A percentile compares a stretch with the other conserved stretches of the same genome.
These are phyloP conservation scores for Podocnemis expansa DNA, from an alignment of 2,113 vertebrate genomes.

Conservation along the genomic window DNA sequence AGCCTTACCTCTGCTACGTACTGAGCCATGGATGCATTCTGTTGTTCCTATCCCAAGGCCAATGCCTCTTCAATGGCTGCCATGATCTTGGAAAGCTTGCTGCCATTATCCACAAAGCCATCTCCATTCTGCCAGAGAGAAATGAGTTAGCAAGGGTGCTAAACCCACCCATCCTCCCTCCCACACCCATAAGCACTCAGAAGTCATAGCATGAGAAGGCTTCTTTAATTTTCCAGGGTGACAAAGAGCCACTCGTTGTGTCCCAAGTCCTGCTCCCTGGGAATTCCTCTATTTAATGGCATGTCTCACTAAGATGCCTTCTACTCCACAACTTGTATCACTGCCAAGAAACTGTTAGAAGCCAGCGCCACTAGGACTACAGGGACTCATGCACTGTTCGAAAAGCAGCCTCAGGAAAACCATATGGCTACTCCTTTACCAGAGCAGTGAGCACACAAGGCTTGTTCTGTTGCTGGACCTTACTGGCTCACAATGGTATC, in stretches of 20 bases:
- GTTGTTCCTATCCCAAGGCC: neutral
- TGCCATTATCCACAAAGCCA: slow-evolving; percentile 64
- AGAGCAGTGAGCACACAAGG: neutral
- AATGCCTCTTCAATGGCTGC: slow-evolving; percentile 59
- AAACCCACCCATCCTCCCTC: neutral
- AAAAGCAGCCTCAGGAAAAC: neutral
- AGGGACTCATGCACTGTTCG: neutral
- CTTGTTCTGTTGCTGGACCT: neutral
- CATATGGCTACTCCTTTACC: neutral
- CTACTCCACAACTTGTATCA: neutral
- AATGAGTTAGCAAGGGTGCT: neutral
- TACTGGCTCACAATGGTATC: neutral
- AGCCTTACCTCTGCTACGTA: slow-evolving; percentile 49
- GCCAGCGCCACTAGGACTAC: neutral
- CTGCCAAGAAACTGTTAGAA: neutral
- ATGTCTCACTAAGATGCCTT: neutral
- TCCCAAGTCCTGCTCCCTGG: neutral
- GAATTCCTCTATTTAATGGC: neutral
- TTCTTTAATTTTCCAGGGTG: neutral
- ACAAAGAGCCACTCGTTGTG: neutral
- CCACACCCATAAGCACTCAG: neutral
- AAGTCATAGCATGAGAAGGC: neutral
- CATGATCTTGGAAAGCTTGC: slow-evolving; percentile 67
- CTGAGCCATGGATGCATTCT: neutral
- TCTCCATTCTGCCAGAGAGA: slow-evolving; percentile 57